Base-by-base conservation (phyloP, 2,888 invertebrate genomes). In the Acanthacorydalis orientalis region DNA sequence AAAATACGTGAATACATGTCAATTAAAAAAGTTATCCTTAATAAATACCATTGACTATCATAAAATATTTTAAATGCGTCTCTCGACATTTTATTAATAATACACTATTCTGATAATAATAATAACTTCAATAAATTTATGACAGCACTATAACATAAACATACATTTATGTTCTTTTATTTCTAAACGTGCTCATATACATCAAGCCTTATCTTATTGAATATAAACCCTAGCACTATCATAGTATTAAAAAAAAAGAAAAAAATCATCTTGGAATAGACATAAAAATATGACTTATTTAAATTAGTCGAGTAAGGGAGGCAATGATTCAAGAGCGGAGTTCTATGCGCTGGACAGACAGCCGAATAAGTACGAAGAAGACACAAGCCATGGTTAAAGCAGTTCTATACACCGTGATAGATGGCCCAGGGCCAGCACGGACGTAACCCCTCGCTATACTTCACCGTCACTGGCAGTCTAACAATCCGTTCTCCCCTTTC, bases 211-310 rank as follows among this genome's bases (percentile, higher is more conserved):
- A 23, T 23, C 23, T 23, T 23, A 23, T 23, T 23, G 23, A 23
- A 23, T 23, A 23, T 23, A 23, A 23, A 23, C 23, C 23, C 23
- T 23, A 23, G 23, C 23, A 23, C 23, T 23, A 23, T 23, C 23
- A 23, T 23, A 23, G 23, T 23, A 23, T 23, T 23, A 23, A 23
- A 23, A 23, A 23, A 6, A 23, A 23, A 23, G 23, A 23, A 23
- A 23, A 23, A 23, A 23, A 23, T 23, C 23, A 23, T 23, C 23
- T 23, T 23, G 23, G 23, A 23, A 38, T 38, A 15, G 12, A 38
- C 15, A 38, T 10, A 42, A 31, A 42, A 42, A 42, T 42, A 42
- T 42, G 42, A 42, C 23, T 42, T 42, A 42, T 42, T 42, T 31
- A 42, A 42, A 42, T 42, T 16, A 11, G 42, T 12, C 31, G 42